Evolutionary conservation across 2,797 vertebrate species (phyloP).

Genomic region (Scleropages formosus): DNA sequence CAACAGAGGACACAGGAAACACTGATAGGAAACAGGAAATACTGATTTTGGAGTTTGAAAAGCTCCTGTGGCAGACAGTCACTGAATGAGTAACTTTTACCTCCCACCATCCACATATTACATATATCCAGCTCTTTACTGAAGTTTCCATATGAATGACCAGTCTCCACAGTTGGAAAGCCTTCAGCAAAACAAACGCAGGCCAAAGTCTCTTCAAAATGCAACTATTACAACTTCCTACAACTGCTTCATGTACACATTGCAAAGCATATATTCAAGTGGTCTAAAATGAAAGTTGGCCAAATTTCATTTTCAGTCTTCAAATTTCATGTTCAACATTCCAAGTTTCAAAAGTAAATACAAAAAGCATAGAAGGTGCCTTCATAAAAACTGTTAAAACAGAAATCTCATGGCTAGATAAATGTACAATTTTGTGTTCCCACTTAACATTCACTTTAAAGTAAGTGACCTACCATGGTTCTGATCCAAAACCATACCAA

Average conservation of each 20-base stretch:
- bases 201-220: not conserved
- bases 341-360: no score
- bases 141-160: not conserved
- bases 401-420: no score
- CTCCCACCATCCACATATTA: not conserved
- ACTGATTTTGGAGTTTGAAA: not conserved
- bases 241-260: not conserved
- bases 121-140: not conserved
- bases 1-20: not conserved
- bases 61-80: not conserved
- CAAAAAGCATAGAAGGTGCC: not conserved
- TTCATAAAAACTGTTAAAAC: not conserved
- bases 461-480: slow-evolving; percentile 68
- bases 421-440: not conserved
- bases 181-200: no score
- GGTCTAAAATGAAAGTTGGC: not conserved
- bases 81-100: no score
- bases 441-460: not conserved
- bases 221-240: not conserved
- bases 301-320: no score
- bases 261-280: not conserved
- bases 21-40: not conserved
- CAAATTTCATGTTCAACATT: no score
- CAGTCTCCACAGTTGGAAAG: not conserved
- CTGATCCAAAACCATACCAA: slow-evolving; percentile 77